Evolutionary conservation across 1,140 invertebrate genomes (phyloP), one percentile per base, ranked within the genome.

Genomic region (Bombus haemorrhoidalis): DNA sequence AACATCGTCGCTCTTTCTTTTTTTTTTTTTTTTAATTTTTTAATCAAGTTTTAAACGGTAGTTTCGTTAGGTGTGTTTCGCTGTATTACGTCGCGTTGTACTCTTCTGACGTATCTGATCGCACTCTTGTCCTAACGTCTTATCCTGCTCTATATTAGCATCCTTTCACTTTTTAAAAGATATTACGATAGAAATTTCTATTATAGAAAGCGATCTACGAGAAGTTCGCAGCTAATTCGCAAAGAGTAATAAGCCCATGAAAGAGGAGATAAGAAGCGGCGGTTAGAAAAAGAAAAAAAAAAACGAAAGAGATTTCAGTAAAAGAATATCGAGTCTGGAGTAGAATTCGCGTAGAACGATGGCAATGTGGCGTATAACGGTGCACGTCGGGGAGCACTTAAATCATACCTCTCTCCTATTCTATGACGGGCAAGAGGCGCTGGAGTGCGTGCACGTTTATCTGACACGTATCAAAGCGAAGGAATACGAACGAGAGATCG

Each of bases 371-470:
- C 22, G 41, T 39, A n/a, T 83, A 83, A 83, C 81, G 81, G 72
- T 83, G 59, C 72, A 13, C 59, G 59, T 28, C 43, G 9, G 12
- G 18, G 18, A 53, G 39, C 72, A 43, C 12, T 83, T 83, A 83
- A 83, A 83, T 83, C 81, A 75, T 75, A 32, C 13, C 69, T 37
- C 81, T 37, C 81, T 53, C 25, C 22, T 66, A 75, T 75, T 75
- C 72, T 53, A 83, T 72, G 1, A 57, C 25, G 28, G 53, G 37
- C 43, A 37, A 34, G 41, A 34, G 79, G 28, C 37, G 71, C 9
- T 34, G n/a, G 57, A 64, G 69, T 82, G 80, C 80, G 80, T 82
- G 71, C 66, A 28, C 39, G 81, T 66, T 74, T 82, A 82, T 82
- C 80, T n/a, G 69, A 53, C 69, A 43, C 32, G 80, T 73, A 81